phyloP scores from a whole-genome alignment of 2,113 vertebrate species.

The Thalassarche chlororhynchos region DNA sequence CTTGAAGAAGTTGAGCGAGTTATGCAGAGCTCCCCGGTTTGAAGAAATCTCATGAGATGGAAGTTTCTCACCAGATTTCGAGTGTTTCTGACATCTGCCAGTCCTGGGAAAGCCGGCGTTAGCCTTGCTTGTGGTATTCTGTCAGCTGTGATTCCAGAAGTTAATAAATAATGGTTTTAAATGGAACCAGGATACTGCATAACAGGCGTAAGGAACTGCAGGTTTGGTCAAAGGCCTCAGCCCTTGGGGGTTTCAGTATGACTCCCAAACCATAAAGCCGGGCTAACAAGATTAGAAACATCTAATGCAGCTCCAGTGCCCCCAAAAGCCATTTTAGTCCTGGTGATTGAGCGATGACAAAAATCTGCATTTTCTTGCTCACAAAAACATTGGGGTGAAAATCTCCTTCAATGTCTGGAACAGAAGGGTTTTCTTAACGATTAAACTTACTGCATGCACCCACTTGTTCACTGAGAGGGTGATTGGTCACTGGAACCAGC shows the following conservation, averaged over 20 bases:
- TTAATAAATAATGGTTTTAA: background rate
- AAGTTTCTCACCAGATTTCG: constrained; percentile 1
- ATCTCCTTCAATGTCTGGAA: no score
- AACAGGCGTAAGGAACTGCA: background rate
- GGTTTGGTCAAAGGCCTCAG: background rate
- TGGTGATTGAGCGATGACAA: no score
- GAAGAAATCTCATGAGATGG: background rate
- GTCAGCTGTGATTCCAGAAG: background rate
- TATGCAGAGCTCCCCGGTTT: background rate
- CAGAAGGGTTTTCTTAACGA: no score
- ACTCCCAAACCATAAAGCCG: background rate
- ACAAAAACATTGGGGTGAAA: no score
- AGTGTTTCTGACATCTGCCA: background rate
- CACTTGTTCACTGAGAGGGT: no score
- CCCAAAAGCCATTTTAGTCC: background rate
- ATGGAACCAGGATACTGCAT: background rate
- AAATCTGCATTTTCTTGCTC: no score
- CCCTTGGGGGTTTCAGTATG: background rate
- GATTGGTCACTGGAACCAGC: no score
- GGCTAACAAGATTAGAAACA: background rate
- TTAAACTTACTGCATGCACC: no score
- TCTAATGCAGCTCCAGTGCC: background rate
- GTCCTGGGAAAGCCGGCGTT: background rate
- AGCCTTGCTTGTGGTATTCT: background rate
- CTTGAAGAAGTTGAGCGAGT: background rate